A percentile compares a stretch with the other conserved stretches of the same genome.
phyloP scores from a whole-genome alignment of 2,888 invertebrate genomes.

The Phasia obesa region DNA sequence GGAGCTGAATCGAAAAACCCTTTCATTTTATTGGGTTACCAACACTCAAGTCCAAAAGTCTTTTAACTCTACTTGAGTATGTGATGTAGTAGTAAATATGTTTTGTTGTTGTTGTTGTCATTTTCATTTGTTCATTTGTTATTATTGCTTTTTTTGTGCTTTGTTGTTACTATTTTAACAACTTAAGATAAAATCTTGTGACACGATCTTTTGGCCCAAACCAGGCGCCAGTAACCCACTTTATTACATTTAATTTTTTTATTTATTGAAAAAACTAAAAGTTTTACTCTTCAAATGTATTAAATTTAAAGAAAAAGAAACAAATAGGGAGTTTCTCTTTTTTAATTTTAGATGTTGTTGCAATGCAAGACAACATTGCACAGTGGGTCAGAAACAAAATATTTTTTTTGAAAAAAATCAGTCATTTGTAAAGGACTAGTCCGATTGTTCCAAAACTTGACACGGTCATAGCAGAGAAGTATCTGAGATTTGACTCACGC shows the following conservation, averaged over 20 bases:
- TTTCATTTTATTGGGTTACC: constrained; percentile 44
- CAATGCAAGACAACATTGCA: no score
- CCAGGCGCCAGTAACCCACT: constrained; percentile 61
- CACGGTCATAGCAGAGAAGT: no score
- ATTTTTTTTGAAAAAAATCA: no score
- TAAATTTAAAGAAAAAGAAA: constrained; percentile 27
- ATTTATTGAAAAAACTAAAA: no score
- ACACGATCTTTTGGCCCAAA: constrained; percentile 61
- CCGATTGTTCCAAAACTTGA: no score
- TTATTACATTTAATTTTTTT: constrained; percentile 26
- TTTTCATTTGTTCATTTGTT: background rate
- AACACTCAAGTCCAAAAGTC: constrained; percentile 24
- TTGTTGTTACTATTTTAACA: constrained; percentile 44
- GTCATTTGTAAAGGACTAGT: no score
- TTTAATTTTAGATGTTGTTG: no score
- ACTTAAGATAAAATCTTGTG: constrained; percentile 61
- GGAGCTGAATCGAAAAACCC: no score
- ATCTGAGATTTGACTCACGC: no score
- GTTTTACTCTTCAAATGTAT: constrained; percentile 30
- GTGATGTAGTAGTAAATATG: background rate
- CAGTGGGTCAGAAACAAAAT: no score
- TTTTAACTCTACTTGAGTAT: background rate
- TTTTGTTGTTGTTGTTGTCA: background rate
- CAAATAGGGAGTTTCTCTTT: constrained; percentile 58
- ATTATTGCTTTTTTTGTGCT: background rate